Base-by-base conservation (phyloP, 2,888 invertebrate genomes). In the Trichogramma dendrolimi region DNA sequence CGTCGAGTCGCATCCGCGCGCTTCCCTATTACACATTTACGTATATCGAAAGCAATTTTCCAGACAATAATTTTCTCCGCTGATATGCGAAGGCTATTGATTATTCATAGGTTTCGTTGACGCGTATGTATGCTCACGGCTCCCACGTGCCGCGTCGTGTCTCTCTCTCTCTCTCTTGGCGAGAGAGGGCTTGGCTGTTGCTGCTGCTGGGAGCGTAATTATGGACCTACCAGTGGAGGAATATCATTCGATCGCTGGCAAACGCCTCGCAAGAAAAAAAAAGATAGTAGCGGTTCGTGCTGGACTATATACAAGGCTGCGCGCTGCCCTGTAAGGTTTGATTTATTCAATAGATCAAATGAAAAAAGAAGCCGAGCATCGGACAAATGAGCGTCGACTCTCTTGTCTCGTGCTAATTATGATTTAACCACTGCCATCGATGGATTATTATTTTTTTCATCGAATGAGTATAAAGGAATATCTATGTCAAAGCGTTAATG, bases 331-430 rank as follows among this genome's bases (percentile, higher is more conserved):
- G 41, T 61, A 56, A 65, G 27, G 27, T 2, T 27, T 64, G 59
- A 61, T 61, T 64, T 64, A 64, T 64, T 61, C 64, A 64, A 59
- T 59, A 61, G 55, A 50, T 27, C 1, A 27, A 27, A 27, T 27
- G 27, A 27, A 27, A 27, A 27, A 27, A 27, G 1, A 27, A 27
- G 27, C 27, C 27, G 27, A 27, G 27, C 27, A 27, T 27, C 1
- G 27, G 27, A 27, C 27, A 27, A 27, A 27, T 27, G 27, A 27
- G 27, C 27, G 27, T 27, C 2, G 27, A n/a, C n/a, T n/a, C n/a
- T n/a, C n/a, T n/a, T n/a, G 27, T 27, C 27, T 27, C 27, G 27
- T 27, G 27, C 27, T 27, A 27, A 27, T 27, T 27, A 27, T 27
- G 27, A 27, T 27, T 27, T 27, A 27, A 27, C 27, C 27, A 1